Base-by-base conservation (phyloP, 2,888 invertebrate species). In the Clistopyga incitator region DNA sequence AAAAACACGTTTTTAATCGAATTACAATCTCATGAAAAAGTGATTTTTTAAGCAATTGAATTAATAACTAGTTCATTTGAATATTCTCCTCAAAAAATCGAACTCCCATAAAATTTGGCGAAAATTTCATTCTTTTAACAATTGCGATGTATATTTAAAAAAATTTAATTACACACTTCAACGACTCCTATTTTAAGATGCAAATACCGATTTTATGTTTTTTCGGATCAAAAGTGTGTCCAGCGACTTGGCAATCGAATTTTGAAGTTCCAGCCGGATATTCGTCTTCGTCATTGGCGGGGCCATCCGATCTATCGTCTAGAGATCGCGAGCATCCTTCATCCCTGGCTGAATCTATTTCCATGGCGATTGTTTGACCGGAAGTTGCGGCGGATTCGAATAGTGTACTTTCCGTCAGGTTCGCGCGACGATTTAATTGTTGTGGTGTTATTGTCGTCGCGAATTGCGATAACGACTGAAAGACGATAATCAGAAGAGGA, bases 171-270 rank as follows among this genome's bases (percentile, higher is more conserved):
- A n/a, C n/a, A n/a, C n/a, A n/a, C 47, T 6, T 13, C 18, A 6
- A 18, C 3, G 3, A 47, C 18, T 20, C 6, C 50, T 18, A 18
- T 8, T 18, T 6, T n/a, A 6, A 8, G 34, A 54, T 47, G 54
- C 13, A 20, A 56, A n/a, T 93, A 93, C 96, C 96, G 82, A 95
- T 93, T 65, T 94, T 93, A 79, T 94, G 93, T 59, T 94, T 94
- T 15, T 93, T 93, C 23, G 92, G 90, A 83, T 94, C 94, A 87
- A 94, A 94, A 77, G 94, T 93, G 91, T 96, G 96, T 0, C 96
- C 96, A 65, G 96, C 96, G 11, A 96, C 96, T 92, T 96, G 96
- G 85, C 95, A 94, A 71, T 94, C 94, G 78, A 96, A 92, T 18
- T 93, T 90, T 54, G 90, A 91, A 84, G 93, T 90, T 64, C 92